Evolutionary conservation across 2,888 invertebrate species (phyloP).

Genomic region (Ichneumon xanthorius): DNA sequence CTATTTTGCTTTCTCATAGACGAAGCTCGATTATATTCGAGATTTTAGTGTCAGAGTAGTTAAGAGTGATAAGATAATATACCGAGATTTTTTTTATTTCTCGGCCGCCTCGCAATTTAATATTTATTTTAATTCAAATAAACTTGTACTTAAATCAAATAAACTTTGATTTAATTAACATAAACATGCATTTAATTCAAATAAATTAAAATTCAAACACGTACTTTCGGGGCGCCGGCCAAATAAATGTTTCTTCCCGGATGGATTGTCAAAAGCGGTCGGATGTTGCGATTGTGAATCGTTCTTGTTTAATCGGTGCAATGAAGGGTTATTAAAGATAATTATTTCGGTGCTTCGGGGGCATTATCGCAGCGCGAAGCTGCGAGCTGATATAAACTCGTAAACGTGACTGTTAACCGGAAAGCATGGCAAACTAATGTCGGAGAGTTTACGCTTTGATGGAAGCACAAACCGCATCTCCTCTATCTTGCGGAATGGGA

Average conservation of each 20-base stretch:
- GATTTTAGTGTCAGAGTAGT: too few relatives aligned
- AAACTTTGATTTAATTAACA: too few relatives aligned
- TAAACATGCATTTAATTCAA: too few relatives aligned
- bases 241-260: background rate
- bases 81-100: too few relatives aligned
- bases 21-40: background rate
- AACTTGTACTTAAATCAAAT: too few relatives aligned
- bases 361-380: background rate
- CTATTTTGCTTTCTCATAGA: background rate
- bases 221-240: too few relatives aligned
- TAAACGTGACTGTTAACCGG: slow-evolving; percentile 3
- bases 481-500: slow-evolving; percentile 24
- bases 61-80: too few relatives aligned
- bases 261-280: background rate
- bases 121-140: too few relatives aligned
- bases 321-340: background rate
- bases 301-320: background rate
- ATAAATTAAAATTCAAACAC: too few relatives aligned
- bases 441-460: slow-evolving; percentile 24
- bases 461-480: slow-evolving; percentile 37
- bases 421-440: slow-evolving; percentile 13
- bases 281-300: background rate
- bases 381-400: background rate
- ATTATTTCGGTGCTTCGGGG: background rate
- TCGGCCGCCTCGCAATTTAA: too few relatives aligned